phyloP scores from a whole-genome alignment of 2,797 vertebrate genomes.

The Rhinatrema bivittatum region DNA sequence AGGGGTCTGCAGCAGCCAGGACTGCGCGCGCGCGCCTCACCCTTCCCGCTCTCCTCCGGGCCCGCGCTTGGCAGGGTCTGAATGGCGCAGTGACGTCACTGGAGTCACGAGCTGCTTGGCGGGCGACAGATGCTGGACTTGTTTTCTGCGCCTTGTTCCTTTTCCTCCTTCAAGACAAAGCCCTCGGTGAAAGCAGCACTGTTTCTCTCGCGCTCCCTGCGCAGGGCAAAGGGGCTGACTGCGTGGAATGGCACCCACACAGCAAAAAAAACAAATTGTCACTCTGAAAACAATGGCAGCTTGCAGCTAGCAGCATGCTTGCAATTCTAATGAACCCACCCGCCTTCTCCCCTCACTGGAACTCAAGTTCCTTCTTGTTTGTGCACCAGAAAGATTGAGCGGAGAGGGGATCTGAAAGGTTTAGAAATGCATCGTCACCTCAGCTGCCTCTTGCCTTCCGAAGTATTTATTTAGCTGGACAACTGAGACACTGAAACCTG shows the following conservation, averaged over 20 bases:
- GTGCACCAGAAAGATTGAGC: background rate
- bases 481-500: too few relatives aligned
- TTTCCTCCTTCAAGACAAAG: constrained; percentile 4
- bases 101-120: background rate
- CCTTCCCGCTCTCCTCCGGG: too few relatives aligned
- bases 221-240: constrained; percentile 12
- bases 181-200: constrained; percentile 1
- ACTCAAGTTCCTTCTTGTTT: background rate
- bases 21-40: too few relatives aligned
- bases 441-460: background rate
- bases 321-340: constrained; percentile 7
- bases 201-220: constrained; percentile 1
- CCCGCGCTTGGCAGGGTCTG: too few relatives aligned
- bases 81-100: background rate
- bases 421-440: background rate
- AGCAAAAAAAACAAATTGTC: constrained; percentile 16
- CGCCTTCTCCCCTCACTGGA: background rate
- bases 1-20: too few relatives aligned
- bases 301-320: constrained; percentile 4
- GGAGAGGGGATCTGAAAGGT: background rate
- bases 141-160: constrained; percentile 4
- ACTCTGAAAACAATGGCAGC: constrained; percentile 4
- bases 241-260: constrained; percentile 5
- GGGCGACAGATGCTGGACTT: constrained; percentile 1
- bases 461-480: too few relatives aligned